Conservation (phyloP, 1,140 invertebrate species). For the Philotrypesis tridentata region DNA sequence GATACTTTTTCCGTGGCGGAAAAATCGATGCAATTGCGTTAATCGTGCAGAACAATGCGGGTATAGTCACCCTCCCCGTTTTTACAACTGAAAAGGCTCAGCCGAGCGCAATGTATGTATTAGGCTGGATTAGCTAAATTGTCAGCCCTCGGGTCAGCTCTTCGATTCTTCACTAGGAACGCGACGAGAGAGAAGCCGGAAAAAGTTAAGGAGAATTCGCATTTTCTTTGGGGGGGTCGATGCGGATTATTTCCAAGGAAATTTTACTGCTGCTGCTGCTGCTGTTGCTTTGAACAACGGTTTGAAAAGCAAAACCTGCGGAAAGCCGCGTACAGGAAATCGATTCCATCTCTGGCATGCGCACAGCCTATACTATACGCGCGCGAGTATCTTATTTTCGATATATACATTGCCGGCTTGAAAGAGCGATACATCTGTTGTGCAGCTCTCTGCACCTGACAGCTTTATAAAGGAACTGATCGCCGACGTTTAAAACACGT, state of each 20-base stretch:
- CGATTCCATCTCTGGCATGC: too few relatives aligned
- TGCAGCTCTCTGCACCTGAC: neutral
- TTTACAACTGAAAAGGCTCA: slow-evolving; percentile 12
- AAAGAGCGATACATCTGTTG: neutral
- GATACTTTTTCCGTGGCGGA: neutral
- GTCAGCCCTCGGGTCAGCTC: too few relatives aligned
- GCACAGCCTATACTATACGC: too few relatives aligned
- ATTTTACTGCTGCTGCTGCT: too few relatives aligned
- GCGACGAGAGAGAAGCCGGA: too few relatives aligned
- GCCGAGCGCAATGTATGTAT: slow-evolving; percentile 11
- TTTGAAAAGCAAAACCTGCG: too few relatives aligned
- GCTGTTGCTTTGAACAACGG: too few relatives aligned
- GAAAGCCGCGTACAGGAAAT: too few relatives aligned
- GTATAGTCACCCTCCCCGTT: neutral
- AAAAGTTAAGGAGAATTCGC: too few relatives aligned
- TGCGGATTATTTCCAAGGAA: too few relatives aligned
- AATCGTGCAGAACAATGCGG: slow-evolving; percentile 21
- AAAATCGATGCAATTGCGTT: slow-evolving; percentile 38
- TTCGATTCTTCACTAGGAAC: too few relatives aligned
- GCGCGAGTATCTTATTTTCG: neutral
- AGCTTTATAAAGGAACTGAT: neutral
- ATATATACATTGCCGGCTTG: neutral
- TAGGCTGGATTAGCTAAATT: slow-evolving; percentile 8
- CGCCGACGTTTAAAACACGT: neutral
- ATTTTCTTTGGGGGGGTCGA: too few relatives aligned